These are phyloP conservation scores for Saiga tatarica DNA, from an alignment of 2,113 vertebrate species.

Conservation along the genomic window DNA sequence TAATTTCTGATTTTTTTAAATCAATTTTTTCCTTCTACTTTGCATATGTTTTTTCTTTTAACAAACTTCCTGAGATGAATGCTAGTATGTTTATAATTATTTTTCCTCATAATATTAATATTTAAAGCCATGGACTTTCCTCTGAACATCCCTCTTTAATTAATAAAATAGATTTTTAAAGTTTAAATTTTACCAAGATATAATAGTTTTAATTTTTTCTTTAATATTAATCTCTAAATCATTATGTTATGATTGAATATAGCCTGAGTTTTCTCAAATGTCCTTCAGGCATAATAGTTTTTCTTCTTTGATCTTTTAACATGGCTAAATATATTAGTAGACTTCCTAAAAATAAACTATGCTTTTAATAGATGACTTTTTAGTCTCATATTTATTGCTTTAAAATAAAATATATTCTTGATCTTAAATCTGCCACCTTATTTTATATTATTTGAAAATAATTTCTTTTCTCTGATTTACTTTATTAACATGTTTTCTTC, in stretches of 20 bases:
- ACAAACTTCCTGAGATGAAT: not conserved
- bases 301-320: not conserved
- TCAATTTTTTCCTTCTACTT: not conserved
- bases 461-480: not conserved
- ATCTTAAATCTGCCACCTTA: not conserved
- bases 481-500: not conserved
- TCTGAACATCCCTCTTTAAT: not conserved
- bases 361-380: not conserved
- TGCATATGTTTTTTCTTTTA: not conserved
- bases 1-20: slow-evolving; percentile 8
- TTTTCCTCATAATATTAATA: not conserved
- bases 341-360: not conserved
- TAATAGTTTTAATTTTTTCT: not conserved
- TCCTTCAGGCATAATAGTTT: not conserved
- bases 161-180: slow-evolving; percentile 3
- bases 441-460: not conserved
- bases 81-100: not conserved
- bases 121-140: slow-evolving; percentile 1
- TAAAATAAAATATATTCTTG: not conserved
- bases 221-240: not conserved
- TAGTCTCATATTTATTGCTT: not conserved
- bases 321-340: not conserved
- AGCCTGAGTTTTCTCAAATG: not conserved
- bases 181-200: not conserved
- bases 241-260: not conserved